Percentiles rank a stretch among this genome's conserved stretches.
Conservation (phyloP, 2,888 invertebrate species). For the Eucera pruinosa region DNA sequence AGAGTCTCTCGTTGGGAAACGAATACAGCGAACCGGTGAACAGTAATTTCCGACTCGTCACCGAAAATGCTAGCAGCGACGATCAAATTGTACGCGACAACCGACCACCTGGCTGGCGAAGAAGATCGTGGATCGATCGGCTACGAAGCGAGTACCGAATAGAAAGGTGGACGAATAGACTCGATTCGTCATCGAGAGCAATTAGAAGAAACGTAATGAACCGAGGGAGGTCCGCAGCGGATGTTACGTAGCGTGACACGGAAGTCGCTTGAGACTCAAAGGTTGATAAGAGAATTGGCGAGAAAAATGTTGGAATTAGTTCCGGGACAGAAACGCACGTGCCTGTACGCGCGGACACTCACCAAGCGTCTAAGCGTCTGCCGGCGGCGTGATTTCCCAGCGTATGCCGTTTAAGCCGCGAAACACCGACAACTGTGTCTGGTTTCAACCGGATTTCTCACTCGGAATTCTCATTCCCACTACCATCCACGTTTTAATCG, state of each 20-base stretch:
- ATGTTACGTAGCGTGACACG: conserved; percentile 2
- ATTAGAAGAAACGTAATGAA: background rate
- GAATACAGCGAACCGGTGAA: too few relatives aligned
- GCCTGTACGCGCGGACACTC: conserved; percentile 48
- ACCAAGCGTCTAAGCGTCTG: conserved; percentile 44
- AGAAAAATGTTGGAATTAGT: background rate
- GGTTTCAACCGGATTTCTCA: conserved; percentile 73
- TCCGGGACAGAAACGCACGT: conserved; percentile 34
- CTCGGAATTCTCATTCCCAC: conserved; percentile 42
- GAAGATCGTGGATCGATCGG: too few relatives aligned
- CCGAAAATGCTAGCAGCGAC: too few relatives aligned
- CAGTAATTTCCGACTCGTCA: conserved; percentile 6
- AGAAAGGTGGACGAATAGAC: too few relatives aligned
- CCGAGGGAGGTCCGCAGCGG: too few relatives aligned
- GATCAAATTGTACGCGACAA: too few relatives aligned
- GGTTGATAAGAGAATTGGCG: background rate
- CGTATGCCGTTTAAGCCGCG: conserved; percentile 45
- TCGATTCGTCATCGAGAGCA: too few relatives aligned
- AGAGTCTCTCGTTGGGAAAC: background rate
- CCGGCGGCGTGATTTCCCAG: conserved; percentile 51
- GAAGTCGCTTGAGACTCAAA: background rate
- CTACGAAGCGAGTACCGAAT: background rate
- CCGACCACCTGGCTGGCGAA: too few relatives aligned
- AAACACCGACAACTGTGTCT: conserved; percentile 68
- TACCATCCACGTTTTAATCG: conserved; percentile 46